phyloP scores from a whole-genome alignment of 2,113 vertebrate species.

The Tautogolabrus adspersus region DNA sequence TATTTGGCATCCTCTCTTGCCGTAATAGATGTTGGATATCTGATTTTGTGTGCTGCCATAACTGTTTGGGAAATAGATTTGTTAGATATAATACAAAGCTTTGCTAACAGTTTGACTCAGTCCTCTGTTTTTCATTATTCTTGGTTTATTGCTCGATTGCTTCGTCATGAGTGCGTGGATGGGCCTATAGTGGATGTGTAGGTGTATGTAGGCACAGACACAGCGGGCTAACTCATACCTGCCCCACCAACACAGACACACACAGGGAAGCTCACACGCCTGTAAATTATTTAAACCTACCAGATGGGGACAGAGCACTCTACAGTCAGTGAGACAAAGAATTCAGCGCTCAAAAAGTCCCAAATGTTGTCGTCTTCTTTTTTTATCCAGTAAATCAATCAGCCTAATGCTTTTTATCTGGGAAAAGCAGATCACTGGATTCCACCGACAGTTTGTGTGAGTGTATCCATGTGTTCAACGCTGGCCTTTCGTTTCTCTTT shows the following conservation, averaged over 20 bases:
- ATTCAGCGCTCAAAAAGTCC: slow-evolving; percentile 22
- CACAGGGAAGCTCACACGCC: slow-evolving; percentile 30
- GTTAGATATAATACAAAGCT: neutral
- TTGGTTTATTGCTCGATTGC: slow-evolving; percentile 7
- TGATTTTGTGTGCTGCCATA: neutral
- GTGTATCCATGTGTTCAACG: slow-evolving; percentile 62
- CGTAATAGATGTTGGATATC: neutral
- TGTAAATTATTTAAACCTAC: slow-evolving; percentile 78
- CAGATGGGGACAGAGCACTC: slow-evolving; percentile 55
- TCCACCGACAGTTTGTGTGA: slow-evolving; percentile 59
- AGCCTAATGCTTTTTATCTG: slow-evolving; percentile 67
- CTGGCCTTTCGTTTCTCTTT: slow-evolving; percentile 63
- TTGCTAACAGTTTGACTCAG: neutral
- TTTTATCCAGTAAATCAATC: slow-evolving; percentile 54
- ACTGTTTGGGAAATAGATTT: neutral
- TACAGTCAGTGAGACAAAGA: slow-evolving; percentile 42
- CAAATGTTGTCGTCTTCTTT: slow-evolving; percentile 8
- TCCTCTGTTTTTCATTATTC: slow-evolving; percentile 11
- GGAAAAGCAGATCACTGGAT: slow-evolving; percentile 67
- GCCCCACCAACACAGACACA: neutral
- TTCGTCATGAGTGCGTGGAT: slow-evolving; percentile 31
- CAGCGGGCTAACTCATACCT: slow-evolving; percentile 29
- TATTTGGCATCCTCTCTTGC: neutral
- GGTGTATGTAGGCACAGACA: slow-evolving; percentile 42
- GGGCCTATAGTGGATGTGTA: slow-evolving; percentile 39